These are phyloP conservation scores for Artibeus lituratus DNA, from an alignment of 2,797 vertebrate species.

Conservation along the genomic window DNA sequence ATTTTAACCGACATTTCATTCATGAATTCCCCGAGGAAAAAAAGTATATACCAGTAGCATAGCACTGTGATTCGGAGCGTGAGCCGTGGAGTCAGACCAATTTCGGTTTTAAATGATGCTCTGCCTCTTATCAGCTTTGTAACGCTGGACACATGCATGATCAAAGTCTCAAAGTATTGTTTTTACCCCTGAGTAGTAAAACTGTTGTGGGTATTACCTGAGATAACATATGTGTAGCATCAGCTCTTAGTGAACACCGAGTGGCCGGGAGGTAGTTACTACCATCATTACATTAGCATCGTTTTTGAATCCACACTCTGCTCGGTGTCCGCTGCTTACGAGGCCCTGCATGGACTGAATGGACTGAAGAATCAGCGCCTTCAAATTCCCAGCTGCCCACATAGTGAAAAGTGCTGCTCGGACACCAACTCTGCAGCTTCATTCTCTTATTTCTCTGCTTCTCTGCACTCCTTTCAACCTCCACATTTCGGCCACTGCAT, in stretches of 20 bases:
- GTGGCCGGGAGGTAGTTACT: not conserved
- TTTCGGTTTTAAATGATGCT: not conserved
- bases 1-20: not conserved
- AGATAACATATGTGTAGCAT: not conserved
- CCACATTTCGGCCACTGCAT: not conserved
- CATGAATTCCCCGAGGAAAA: not conserved
- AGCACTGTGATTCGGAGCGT: not conserved
- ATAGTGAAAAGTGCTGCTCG: not conserved
- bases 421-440: not conserved
- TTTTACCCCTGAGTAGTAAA: not conserved
- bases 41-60: not conserved
- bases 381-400: not conserved
- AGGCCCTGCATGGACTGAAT: not conserved
- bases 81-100: not conserved
- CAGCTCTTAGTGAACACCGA: not conserved
- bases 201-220: not conserved
- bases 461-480: not conserved
- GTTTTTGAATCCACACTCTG: not conserved
- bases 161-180: not conserved
- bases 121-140: not conserved
- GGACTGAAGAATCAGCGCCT: not conserved
- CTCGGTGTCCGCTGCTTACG: not conserved
- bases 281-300: not conserved
- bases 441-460: not conserved
- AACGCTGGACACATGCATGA: not conserved